Evolutionary conservation across 2,888 invertebrate genomes (phyloP).

Genomic region (Hipparchia semele): DNA sequence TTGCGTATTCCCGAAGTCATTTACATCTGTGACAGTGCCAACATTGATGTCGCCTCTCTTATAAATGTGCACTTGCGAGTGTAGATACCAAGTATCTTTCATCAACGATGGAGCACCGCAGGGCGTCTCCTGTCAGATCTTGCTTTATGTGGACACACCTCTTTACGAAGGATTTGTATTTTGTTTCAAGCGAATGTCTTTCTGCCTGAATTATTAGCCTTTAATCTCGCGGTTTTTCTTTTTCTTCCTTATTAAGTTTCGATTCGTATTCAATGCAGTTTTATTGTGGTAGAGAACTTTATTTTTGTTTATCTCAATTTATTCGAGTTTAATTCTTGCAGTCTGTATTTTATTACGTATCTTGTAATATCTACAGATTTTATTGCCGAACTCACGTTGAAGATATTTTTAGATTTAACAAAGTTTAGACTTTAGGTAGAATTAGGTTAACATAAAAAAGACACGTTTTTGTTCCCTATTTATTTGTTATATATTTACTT

Average conservation of each 20-base stretch:
- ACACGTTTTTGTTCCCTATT: not conserved
- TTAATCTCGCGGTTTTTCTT: slow-evolving; percentile 51
- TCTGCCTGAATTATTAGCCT: slow-evolving; percentile 59
- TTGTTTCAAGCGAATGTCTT: slow-evolving; percentile 59
- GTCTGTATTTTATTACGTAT: slow-evolving; percentile 25
- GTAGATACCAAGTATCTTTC: slow-evolving; percentile 53
- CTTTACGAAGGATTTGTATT: slow-evolving; percentile 60
- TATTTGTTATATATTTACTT: too few species aligned
- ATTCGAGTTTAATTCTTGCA: slow-evolving; percentile 27
- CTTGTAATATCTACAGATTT: slow-evolving; percentile 24
- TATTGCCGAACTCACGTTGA: slow-evolving; percentile 2
- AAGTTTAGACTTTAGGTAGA: not conserved
- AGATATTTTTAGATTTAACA: not conserved
- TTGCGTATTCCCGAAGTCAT: not conserved
- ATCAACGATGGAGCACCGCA: slow-evolving; percentile 54
- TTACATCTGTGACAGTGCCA: slow-evolving; percentile 33
- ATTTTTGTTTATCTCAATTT: slow-evolving; percentile 34
- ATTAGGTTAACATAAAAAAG: not conserved
- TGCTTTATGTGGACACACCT: slow-evolving; percentile 62
- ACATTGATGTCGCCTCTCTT: slow-evolving; percentile 31
- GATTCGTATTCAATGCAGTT: slow-evolving; percentile 39
- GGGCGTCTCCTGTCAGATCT: slow-evolving; percentile 63
- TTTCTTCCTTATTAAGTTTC: slow-evolving; percentile 51
- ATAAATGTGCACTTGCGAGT: slow-evolving; percentile 28
- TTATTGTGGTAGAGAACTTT: slow-evolving; percentile 45